A percentile compares a stretch with the other conserved stretches of the same genome.
These are phyloP conservation scores for Chlorops oryzae DNA, from an alignment of 1,140 invertebrate genomes.

Conservation along the genomic window DNA sequence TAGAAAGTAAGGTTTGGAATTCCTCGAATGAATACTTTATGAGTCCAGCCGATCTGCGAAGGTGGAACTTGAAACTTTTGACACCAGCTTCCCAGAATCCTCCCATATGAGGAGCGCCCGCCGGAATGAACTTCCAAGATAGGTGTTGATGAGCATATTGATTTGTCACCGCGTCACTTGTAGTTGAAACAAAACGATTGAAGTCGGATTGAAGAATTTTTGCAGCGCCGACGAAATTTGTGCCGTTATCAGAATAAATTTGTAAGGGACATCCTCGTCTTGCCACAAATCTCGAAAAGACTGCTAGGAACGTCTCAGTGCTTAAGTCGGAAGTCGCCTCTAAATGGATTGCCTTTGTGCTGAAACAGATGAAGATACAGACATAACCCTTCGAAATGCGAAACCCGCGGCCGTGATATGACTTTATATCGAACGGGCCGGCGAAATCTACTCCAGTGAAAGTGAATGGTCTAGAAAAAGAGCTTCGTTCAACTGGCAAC, in stretches of 20 bases:
- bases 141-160: too few species aligned
- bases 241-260: slow-evolving; percentile 23
- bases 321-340: too few species aligned
- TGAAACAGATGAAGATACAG: slow-evolving; percentile 38
- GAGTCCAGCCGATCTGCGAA: too few species aligned
- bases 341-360: slow-evolving; percentile 37
- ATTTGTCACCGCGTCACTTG: too few species aligned
- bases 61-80: too few species aligned
- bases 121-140: too few species aligned
- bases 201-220: too few species aligned
- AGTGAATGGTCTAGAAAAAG: slow-evolving; percentile 24
- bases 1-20: too few species aligned
- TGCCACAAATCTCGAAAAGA: slow-evolving; percentile 37
- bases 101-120: too few species aligned
- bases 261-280: slow-evolving; percentile 19
- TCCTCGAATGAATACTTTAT: too few species aligned
- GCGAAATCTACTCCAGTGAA: slow-evolving; percentile 31
- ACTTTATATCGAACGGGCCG: slow-evolving; percentile 25
- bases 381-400: slow-evolving; percentile 37
- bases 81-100: too few species aligned
- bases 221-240: slow-evolving; percentile 22
- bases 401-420: slow-evolving; percentile 12
- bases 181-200: too few species aligned
- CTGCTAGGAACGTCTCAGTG: slow-evolving; percentile 40
- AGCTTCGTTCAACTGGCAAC: slow-evolving; percentile 20